Evolutionary conservation across 2,113 vertebrate species (phyloP).

Genomic region (Arvicanthis niloticus): DNA sequence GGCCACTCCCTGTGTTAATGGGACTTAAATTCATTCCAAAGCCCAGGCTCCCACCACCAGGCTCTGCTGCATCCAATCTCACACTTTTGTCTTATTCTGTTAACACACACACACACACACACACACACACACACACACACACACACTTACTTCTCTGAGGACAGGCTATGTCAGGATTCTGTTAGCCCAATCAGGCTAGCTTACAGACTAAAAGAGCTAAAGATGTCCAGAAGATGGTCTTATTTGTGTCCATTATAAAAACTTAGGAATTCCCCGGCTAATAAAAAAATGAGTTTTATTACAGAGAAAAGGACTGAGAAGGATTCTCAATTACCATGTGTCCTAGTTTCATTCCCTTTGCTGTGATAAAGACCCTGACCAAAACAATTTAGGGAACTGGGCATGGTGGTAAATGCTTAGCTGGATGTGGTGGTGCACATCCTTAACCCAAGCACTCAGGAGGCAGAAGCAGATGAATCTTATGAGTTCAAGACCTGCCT

Average conservation of each 20-base stretch:
- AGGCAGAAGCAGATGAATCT: neutral
- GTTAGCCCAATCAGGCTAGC: neutral
- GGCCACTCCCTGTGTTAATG: neutral
- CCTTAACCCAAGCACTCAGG: neutral
- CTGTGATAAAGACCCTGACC: neutral
- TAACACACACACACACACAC: neutral
- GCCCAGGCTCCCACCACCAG: neutral
- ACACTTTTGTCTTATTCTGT: neutral
- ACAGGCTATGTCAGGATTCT: neutral
- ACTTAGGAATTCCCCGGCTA: neutral
- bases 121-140: too few relatives aligned
- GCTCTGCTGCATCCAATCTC: neutral
- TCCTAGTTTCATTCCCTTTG: neutral
- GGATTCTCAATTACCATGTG: neutral
- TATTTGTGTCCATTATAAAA: neutral
- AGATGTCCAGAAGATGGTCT: neutral
- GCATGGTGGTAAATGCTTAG: neutral
- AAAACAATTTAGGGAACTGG: neutral
- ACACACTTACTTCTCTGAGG: neutral
- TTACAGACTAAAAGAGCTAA: neutral
- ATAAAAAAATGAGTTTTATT: constrained; percentile 21
- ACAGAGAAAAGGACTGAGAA: neutral
- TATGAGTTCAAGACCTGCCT: neutral
- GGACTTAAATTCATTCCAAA: neutral
- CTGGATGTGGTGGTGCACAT: too few relatives aligned